These are phyloP conservation scores for Stichopus horrens DNA, from an alignment of 53 echinoderm and acorn worm species.

Conservation along the genomic window DNA sequence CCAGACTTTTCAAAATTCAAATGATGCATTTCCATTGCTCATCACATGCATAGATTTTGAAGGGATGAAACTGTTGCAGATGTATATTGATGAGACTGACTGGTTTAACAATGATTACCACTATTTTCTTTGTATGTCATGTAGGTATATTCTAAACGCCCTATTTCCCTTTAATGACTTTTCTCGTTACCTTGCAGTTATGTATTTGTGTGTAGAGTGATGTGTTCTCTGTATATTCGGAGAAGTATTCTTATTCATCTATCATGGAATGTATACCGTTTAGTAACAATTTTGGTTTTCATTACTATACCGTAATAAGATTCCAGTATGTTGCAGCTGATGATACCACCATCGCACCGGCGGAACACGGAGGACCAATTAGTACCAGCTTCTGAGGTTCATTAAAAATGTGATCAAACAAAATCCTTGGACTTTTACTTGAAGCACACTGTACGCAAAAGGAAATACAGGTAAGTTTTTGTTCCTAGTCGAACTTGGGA, in stretches of 20 bases:
- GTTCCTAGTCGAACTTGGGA: too few relatives aligned
- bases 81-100: too few relatives aligned
- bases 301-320: slow-evolving; percentile 55
- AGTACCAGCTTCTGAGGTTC: slow-evolving; percentile 59
- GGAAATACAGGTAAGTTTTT: too few relatives aligned
- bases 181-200: too few relatives aligned
- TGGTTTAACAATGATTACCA: too few relatives aligned
- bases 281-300: background rate
- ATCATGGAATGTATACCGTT: background rate
- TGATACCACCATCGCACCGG: slow-evolving; percentile 53
- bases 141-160: too few relatives aligned
- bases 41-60: too few relatives aligned
- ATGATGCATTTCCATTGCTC: too few relatives aligned
- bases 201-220: background rate
- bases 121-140: too few relatives aligned
- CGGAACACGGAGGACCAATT: slow-evolving; percentile 60
- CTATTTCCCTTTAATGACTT: too few relatives aligned
- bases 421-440: slow-evolving; percentile 50
- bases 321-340: slow-evolving; percentile 60
- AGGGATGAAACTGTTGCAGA: too few relatives aligned
- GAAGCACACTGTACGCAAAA: slow-evolving; percentile 47
- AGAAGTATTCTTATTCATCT: background rate
- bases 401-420: slow-evolving; percentile 59
- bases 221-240: background rate
- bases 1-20: too few relatives aligned